phyloP scores from a whole-genome alignment of 2,113 vertebrate genomes.

The Cromileptes altivelis region DNA sequence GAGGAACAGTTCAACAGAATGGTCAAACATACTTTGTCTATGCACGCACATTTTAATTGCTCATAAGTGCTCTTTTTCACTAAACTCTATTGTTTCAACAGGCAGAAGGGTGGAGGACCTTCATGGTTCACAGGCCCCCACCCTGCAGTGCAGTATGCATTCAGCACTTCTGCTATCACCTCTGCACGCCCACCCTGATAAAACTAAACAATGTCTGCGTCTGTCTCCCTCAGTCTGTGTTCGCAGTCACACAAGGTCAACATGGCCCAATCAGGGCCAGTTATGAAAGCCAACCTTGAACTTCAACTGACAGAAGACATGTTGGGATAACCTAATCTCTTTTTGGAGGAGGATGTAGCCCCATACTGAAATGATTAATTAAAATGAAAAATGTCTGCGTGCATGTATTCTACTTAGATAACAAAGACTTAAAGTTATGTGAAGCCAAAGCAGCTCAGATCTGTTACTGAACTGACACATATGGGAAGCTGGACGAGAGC shows the following conservation, averaged over 20 bases:
- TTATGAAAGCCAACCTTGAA: slow-evolving; percentile 37
- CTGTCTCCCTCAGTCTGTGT: not conserved
- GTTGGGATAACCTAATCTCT: slow-evolving; percentile 35
- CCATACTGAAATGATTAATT: slow-evolving; percentile 39
- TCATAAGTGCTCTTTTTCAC: slow-evolving; percentile 13
- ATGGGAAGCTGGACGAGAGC: slow-evolving; percentile 17
- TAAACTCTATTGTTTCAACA: slow-evolving; percentile 28
- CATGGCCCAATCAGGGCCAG: not conserved
- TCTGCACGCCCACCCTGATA: slow-evolving; percentile 34
- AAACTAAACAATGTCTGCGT: slow-evolving; percentile 52
- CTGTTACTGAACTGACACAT: not conserved
- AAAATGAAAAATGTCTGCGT: slow-evolving; percentile 22
- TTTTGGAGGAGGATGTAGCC: slow-evolving; percentile 13
- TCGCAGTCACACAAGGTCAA: slow-evolving; percentile 5
- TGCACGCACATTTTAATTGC: not conserved
- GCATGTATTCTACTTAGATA: not conserved
- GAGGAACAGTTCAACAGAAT: slow-evolving; percentile 7
- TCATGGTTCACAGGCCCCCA: slow-evolving; percentile 15
- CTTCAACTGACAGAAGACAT: slow-evolving; percentile 11
- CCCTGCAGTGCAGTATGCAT: not conserved
- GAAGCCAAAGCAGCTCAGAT: slow-evolving; percentile 20
- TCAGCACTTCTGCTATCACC: slow-evolving; percentile 61
- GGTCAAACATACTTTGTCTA: not conserved
- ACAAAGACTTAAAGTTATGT: not conserved
- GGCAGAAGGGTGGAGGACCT: slow-evolving; percentile 12